Base-by-base conservation (phyloP, 2,797 vertebrate genomes). In the Pitangus sulphuratus region DNA sequence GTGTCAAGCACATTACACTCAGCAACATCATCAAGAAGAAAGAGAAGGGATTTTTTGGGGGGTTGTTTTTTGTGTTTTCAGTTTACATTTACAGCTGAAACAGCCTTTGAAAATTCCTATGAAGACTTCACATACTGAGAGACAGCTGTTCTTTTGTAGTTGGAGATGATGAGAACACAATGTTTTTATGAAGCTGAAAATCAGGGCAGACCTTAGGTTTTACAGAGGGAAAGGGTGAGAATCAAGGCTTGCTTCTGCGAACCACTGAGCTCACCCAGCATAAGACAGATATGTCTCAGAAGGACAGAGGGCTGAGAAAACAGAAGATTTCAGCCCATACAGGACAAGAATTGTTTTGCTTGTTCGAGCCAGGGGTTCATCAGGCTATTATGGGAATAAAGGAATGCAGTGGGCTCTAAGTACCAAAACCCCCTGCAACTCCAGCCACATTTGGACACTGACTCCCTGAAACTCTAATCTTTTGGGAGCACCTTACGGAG, bases 61-160 rank as follows among this genome's bases (percentile, higher is more conserved):
- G 54, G 10, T 25, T 77, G 78, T 40, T 91, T 91, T 95, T 84
- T 94, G 85, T 87, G 48, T 80, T 96, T 96, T 83, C 81, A 85
- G 92, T 89, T 96, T 84, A 90, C 76, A 71, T 83, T 90, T 87
- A 96, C 78, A 94, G 85, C 85, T 75, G 71, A 96, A 96, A 88
- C 39, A 90, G 53, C 28, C 88, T 95, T 97, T 96, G 92, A 96
- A 97, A 96, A 94, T 87, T 78, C 68, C 75, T 87, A 44, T 94
- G 83, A 95, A 94, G 84, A 45, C 78, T 87, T 93, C 74, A 87
- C 25, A 30, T 45, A 89, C 88, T 87, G 95, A 96, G 71, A 97
- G 71, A 95, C 85, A 94, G 91, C 91, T 96, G 93, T 25, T 91
- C 90, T 93, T 77, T 75, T 83, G 54, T 54, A 86, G 66, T 19